phyloP scores from a whole-genome alignment of 2,797 vertebrate species.

The Pantherophis vulpinus region DNA sequence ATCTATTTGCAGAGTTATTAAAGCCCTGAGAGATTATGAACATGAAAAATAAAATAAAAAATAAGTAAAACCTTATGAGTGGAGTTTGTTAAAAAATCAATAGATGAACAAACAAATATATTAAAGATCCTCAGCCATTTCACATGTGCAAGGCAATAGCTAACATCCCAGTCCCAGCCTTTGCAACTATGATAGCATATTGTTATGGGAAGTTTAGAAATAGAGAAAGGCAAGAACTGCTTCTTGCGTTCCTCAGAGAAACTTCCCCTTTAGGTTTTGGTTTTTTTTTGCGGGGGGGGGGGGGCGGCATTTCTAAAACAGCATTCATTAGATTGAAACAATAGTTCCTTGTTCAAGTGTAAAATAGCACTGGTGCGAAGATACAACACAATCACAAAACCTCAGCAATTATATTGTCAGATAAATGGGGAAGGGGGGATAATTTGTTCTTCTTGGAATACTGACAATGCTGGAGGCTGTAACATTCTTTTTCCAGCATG shows the following conservation, averaged over 20 bases:
- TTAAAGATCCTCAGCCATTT: not conserved
- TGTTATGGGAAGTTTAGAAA: not conserved
- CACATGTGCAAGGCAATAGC: not conserved
- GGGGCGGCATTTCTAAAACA: not conserved
- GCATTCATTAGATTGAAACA: not conserved
- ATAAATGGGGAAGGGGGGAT: not conserved
- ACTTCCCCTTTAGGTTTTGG: not conserved
- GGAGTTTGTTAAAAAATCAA: not conserved
- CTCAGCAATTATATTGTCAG: not conserved
- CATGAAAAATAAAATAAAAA: not conserved
- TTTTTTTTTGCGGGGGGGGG: too few species aligned
- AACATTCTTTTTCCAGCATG: not conserved
- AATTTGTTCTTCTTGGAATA: not conserved
- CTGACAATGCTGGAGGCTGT: not conserved
- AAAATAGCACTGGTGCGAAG: not conserved
- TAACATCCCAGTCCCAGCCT: not conserved
- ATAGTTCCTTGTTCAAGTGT: not conserved
- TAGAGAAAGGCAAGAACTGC: not conserved
- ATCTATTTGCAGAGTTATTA: not conserved
- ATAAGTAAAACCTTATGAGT: not conserved
- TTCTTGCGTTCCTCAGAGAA: not conserved
- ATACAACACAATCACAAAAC: not conserved
- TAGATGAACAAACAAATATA: not conserved
- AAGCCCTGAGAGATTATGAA: not conserved
- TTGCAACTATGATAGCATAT: not conserved